Base-by-base conservation (phyloP, 2,888 invertebrate species). In the Aromia moschata region DNA sequence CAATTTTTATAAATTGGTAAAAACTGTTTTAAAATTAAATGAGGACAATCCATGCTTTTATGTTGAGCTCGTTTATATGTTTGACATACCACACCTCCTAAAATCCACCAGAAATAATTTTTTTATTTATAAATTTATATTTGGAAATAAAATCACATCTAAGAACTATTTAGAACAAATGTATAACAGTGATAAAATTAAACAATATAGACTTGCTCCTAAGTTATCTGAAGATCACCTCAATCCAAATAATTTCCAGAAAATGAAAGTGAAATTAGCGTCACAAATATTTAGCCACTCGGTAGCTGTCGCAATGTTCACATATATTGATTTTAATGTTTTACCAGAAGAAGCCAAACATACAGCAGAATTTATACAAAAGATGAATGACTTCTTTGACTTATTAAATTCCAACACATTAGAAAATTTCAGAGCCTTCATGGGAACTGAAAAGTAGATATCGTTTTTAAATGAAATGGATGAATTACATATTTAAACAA, bases 1-100 rank as follows among this genome's bases (percentile, higher is more conserved):
- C n/a, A 64, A 67, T 56, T 64, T 64, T 36, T 11, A 56, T 1
- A 64, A 62, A 31, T 44, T 67, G 11, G 52, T 64, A 0, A 56
- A 36, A 53, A 40, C 3, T 10, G 17, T 20, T 10, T 44, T 55
- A 17, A 36, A 46, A 46, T 36, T 55, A 15, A 37, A 33, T 11
- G 18, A 17, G 14, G 55, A 37, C 18, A 55, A 37, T 16, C 18
- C 37, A 5, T 45, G 17, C 7, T 55, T 55, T 36, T 20, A 11
- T 9, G 46, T 55, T 37, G 45, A 36, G 14, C 15, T 56, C 2
- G 37, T 58, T 15, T 52, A 60, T 45, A 14, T 60, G 11, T 60
- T 56, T 52, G 60, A 59, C 43, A 41, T 56, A 2, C 56, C 59
- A 1, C 49, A 56, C 18, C 33, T 56, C 4, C 38, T 58, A 12